Percentiles rank a stretch among this genome's conserved stretches.
These are phyloP conservation scores for Bovichtus diacanthus DNA, from an alignment of 2,797 vertebrate genomes.

Conservation along the genomic window DNA sequence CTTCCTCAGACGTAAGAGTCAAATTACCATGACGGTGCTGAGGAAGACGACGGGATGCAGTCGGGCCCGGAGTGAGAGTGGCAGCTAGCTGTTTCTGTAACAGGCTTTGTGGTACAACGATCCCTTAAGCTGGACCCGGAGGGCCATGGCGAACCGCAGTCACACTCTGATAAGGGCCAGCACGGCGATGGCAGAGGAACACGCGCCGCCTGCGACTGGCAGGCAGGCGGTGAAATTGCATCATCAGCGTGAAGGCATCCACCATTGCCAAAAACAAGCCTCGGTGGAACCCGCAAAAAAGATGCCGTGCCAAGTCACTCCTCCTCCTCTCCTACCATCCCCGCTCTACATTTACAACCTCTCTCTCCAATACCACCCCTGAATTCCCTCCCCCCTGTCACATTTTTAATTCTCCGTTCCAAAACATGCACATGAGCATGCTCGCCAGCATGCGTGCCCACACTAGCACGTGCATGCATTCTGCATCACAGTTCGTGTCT, in stretches of 20 bases:
- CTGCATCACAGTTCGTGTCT: constrained; percentile 65
- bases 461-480: constrained; percentile 54
- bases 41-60: constrained; percentile 30
- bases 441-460: constrained; percentile 77
- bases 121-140: constrained; percentile 56
- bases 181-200: constrained; percentile 45
- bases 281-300: constrained; percentile 59
- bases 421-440: constrained; percentile 76
- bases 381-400: constrained; percentile 46
- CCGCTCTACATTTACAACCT: constrained; percentile 44
- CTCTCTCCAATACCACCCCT: constrained; percentile 37
- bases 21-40: constrained; percentile 63
- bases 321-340: constrained; percentile 29
- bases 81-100: constrained; percentile 62
- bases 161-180: constrained; percentile 57
- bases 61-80: constrained; percentile 40
- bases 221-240: constrained; percentile 69
- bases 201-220: constrained; percentile 32
- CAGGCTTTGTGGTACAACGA: constrained; percentile 65
- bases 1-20: constrained; percentile 66
- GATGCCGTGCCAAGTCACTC: constrained; percentile 67
- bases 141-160: constrained; percentile 46
- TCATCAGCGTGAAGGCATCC: constrained; percentile 72
- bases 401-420: constrained; percentile 68
- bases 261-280: constrained; percentile 66